phyloP scores from a whole-genome alignment of 2,113 vertebrate genomes.

The Cinclus mexicanus region DNA sequence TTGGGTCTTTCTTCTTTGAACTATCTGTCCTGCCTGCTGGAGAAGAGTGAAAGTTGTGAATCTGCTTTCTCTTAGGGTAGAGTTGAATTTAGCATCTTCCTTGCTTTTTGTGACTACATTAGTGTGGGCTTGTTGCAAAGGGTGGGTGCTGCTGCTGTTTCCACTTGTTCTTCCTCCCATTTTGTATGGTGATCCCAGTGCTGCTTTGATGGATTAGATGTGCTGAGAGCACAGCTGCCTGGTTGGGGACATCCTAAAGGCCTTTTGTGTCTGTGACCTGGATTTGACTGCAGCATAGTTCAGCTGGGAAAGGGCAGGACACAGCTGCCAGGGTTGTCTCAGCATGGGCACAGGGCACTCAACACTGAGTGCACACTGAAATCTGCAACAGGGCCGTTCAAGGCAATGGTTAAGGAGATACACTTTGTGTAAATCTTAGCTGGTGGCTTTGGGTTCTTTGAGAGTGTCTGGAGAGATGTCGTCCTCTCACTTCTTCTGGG shows the following conservation, averaged over 20 bases:
- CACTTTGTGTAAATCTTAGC: neutral
- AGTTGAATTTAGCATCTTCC: neutral
- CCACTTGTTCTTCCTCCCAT: neutral
- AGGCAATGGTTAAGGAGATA: neutral
- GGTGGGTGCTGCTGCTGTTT: neutral
- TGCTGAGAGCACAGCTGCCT: neutral
- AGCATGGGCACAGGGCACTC: neutral
- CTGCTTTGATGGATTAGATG: neutral
- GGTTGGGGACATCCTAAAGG: neutral
- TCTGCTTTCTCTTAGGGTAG: neutral
- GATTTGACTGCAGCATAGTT: neutral
- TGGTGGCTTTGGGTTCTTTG: neutral
- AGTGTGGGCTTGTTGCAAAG: neutral
- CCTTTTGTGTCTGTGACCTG: neutral
- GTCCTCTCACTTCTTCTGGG: neutral
- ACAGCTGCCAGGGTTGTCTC: neutral
- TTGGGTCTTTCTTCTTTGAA: neutral
- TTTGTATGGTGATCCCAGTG: neutral
- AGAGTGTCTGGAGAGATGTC: neutral
- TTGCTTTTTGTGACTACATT: neutral
- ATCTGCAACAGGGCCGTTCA: rapidly evolving
- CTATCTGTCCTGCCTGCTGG: neutral
- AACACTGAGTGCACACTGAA: neutral
- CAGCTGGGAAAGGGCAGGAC: neutral
- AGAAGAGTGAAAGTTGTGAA: neutral